These are phyloP conservation scores for Acrobasis repandana DNA, from an alignment of 2,888 invertebrate genomes.

Conservation along the genomic window DNA sequence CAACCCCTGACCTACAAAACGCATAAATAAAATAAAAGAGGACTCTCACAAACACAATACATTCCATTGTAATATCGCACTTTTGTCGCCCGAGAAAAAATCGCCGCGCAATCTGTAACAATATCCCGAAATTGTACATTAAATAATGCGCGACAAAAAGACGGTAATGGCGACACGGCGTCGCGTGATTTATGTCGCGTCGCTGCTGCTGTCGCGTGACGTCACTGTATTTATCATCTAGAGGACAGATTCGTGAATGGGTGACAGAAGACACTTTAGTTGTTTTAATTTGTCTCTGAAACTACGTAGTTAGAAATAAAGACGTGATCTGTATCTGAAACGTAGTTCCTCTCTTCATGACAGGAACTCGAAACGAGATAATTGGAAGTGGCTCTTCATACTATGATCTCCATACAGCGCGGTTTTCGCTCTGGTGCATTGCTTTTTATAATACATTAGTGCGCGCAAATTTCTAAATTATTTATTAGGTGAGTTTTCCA, in stretches of 20 bases:
- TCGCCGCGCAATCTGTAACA: slow-evolving; percentile 21
- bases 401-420: no score
- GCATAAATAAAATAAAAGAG: not conserved
- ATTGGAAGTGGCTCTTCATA: no score
- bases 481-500: no score
- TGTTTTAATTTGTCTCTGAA: no score
- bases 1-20: not conserved
- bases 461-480: no score
- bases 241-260: not conserved
- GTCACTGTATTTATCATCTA: slow-evolving; percentile 7
- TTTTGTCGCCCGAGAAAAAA: slow-evolving; percentile 10
- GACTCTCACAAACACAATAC: slow-evolving; percentile 1
- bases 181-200: slow-evolving; percentile 13
- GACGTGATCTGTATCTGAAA: no score
- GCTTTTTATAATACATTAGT: no score
- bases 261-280: no score
- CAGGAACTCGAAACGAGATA: no score
- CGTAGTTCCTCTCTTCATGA: no score
- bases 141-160: slow-evolving; percentile 23
- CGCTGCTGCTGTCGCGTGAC: not conserved
- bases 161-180: slow-evolving; percentile 15
- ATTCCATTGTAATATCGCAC: not conserved
- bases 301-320: no score
- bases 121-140: slow-evolving; percentile 20
- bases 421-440: no score